These are phyloP conservation scores for Macroteleia sp. DNA, from an alignment of 2,888 invertebrate genomes.

Conservation along the genomic window DNA sequence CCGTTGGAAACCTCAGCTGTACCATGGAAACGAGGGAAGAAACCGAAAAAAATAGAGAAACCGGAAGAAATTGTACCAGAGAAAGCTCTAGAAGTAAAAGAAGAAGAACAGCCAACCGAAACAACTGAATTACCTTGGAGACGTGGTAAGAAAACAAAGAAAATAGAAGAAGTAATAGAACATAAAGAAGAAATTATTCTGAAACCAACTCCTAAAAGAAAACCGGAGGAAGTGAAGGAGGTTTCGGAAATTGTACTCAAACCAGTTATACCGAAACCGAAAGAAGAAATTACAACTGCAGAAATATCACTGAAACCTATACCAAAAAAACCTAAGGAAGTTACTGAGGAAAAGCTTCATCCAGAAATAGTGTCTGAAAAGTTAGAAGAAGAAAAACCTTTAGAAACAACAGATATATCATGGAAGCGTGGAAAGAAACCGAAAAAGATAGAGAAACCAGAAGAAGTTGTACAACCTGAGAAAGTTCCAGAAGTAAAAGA, in stretches of 20 bases:
- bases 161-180: neutral
- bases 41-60: conserved; percentile 49
- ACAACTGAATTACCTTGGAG: conserved; percentile 72
- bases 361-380: no score
- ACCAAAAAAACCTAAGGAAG: conserved; percentile 51
- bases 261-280: conserved; percentile 3
- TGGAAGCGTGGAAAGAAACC: conserved; percentile 73
- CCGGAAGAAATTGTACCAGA: neutral
- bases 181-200: conserved; percentile 23
- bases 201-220: conserved; percentile 53
- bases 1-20: conserved; percentile 68
- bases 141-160: conserved; percentile 69
- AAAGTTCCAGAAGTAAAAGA: conserved; percentile 52
- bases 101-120: conserved; percentile 70
- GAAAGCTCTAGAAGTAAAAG: conserved; percentile 40
- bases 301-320: conserved; percentile 53
- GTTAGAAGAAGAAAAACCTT: no score
- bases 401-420: no score
- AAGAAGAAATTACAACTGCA: conserved; percentile 45
- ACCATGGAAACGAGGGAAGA: conserved; percentile 73
- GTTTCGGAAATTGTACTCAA: conserved; percentile 64
- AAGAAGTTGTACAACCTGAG: neutral
- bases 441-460: conserved; percentile 6
- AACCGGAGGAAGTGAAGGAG: conserved; percentile 61
- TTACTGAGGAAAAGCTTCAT: conserved; percentile 69